phyloP scores from a whole-genome alignment of 2,888 invertebrate species.

The Amiota minor region DNA sequence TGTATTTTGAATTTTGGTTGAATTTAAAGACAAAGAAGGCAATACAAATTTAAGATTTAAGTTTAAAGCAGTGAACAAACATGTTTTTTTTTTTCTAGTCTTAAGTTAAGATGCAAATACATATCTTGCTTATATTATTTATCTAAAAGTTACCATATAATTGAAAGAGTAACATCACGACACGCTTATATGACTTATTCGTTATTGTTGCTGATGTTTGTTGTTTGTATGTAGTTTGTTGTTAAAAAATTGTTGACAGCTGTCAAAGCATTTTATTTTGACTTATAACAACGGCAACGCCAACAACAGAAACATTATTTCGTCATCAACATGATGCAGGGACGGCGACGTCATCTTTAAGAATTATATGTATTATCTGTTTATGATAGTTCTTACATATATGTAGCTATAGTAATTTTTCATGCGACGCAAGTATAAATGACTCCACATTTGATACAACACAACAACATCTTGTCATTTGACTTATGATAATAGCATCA shows the following conservation, averaged over 20 bases:
- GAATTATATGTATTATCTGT: background rate
- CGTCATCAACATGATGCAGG: background rate
- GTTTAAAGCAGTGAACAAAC: background rate
- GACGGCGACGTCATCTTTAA: conserved; percentile 4
- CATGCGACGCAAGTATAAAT: background rate
- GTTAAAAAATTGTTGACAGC: conserved; percentile 5
- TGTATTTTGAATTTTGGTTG: background rate
- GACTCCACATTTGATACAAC: background rate
- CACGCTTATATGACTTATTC: background rate
- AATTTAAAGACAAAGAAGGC: background rate
- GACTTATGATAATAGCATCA: background rate
- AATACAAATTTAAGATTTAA: background rate
- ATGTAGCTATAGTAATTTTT: background rate
- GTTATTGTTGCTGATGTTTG: conserved; percentile 1
- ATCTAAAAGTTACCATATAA: no score
- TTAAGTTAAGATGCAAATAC: no score
- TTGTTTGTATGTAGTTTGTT: background rate
- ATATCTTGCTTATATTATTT: no score
- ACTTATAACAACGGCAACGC: background rate
- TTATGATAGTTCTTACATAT: background rate
- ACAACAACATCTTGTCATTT: background rate
- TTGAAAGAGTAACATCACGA: no score
- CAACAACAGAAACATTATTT: background rate
- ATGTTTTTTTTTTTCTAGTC: no score
- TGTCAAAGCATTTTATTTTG: conserved; percentile 8